These are phyloP conservation scores for Podargus strigoides DNA, from an alignment of 2,797 vertebrate species.

Conservation along the genomic window DNA sequence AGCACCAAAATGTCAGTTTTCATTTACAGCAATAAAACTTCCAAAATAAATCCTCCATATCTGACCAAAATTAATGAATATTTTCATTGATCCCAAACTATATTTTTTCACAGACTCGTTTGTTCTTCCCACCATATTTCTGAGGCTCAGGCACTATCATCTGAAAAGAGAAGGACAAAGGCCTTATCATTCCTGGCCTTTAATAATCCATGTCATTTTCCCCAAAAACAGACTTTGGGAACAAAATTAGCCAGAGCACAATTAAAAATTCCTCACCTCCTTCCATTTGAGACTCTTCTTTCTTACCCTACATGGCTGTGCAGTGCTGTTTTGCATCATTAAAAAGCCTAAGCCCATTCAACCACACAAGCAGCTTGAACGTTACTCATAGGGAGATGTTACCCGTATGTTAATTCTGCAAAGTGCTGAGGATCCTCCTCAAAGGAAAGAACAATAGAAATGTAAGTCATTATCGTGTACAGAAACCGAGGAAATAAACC, in stretches of 20 bases:
- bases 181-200: not conserved
- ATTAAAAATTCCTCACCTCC: not conserved
- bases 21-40: not conserved
- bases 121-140: not conserved
- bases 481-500: constrained; percentile 6
- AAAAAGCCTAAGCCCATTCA: not conserved
- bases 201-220: not conserved
- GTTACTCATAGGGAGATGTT: not conserved
- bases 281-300: not conserved
- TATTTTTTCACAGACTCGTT: not conserved
- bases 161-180: not conserved
- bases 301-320: not conserved
- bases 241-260: not conserved
- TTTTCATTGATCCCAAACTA: not conserved
- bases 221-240: not conserved
- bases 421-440: constrained; percentile 23
- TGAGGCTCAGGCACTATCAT: not conserved
- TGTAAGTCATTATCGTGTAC: not conserved
- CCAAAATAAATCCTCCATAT: not conserved
- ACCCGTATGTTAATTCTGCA: constrained; percentile 15
- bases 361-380: not conserved
- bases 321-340: not conserved
- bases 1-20: not conserved
- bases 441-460: constrained; percentile 22
- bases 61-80: not conserved